Conservation (phyloP, 2,113 vertebrate genomes). For the Ia io region DNA sequence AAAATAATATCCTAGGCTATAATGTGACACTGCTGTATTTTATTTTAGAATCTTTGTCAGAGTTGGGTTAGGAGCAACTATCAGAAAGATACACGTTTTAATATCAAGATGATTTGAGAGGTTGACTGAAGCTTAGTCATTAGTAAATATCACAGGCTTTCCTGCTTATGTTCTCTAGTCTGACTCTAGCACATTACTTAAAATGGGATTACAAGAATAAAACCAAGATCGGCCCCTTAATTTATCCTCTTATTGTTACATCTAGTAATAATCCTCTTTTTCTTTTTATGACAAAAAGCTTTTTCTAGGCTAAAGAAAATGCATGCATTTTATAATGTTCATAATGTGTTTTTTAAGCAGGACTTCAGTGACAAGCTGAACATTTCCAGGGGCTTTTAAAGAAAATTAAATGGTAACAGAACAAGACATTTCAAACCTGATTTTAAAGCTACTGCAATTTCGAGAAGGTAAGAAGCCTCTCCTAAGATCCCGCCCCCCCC, state of each 20-base stretch:
- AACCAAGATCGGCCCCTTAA: background rate
- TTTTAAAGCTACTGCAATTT: background rate
- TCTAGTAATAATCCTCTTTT: slow-evolving; percentile 10
- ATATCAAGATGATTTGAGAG: slow-evolving; percentile 33
- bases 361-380: background rate
- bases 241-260: background rate
- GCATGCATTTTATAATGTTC: background rate
- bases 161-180: background rate
- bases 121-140: background rate
- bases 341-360: background rate
- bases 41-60: slow-evolving; percentile 7
- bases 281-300: slow-evolving; percentile 12
- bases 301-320: slow-evolving; percentile 50
- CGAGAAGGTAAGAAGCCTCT: background rate
- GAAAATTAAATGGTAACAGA: background rate
- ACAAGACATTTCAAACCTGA: background rate
- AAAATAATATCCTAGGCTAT: too few species aligned
- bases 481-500: accelerated
- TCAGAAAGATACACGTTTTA: slow-evolving; percentile 9
- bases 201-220: slow-evolving; percentile 60
- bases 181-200: background rate
- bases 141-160: slow-evolving; percentile 51
- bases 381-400: background rate
- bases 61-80: background rate
- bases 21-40: background rate